A percentile compares a stretch with the other conserved stretches of the same genome.
Conservation (phyloP, 2,797 vertebrate species). For the Cirrhinus molitorella region DNA sequence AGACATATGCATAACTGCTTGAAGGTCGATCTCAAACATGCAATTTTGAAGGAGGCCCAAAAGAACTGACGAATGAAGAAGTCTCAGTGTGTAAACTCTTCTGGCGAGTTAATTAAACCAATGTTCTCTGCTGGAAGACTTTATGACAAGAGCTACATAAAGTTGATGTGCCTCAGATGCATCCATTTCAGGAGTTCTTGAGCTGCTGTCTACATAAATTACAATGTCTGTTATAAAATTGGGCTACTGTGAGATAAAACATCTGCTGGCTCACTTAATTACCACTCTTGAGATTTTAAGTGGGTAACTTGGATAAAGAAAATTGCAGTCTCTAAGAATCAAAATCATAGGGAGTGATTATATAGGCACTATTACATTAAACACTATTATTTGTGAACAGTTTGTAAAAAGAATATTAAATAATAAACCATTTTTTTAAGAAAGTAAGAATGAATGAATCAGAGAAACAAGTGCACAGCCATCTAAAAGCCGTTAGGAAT, state of each 20-base stretch:
- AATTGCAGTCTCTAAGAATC: conserved; percentile 7
- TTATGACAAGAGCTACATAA: background rate
- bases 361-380: background rate
- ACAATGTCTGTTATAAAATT: background rate
- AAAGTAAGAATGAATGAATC: background rate
- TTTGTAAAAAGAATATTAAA: background rate
- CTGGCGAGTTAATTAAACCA: background rate
- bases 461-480: background rate
- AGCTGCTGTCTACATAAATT: conserved; percentile 11
- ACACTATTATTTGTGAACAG: background rate
- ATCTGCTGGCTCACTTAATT: conserved; percentile 9
- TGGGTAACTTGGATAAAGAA: conserved; percentile 1
- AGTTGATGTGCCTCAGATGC: background rate
- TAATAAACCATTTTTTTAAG: background rate
- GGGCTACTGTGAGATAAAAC: background rate
- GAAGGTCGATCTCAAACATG: background rate
- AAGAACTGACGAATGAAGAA: background rate
- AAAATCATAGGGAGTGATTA: conserved; percentile 5
- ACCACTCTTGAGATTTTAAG: background rate
- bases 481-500: background rate
- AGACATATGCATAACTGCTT: conserved; percentile 4
- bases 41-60: background rate
- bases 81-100: background rate
- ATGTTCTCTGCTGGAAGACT: background rate
- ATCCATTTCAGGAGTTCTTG: background rate